These are phyloP conservation scores for Zosterops hypoxanthus DNA, from an alignment of 2,113 vertebrate species.

Conservation along the genomic window DNA sequence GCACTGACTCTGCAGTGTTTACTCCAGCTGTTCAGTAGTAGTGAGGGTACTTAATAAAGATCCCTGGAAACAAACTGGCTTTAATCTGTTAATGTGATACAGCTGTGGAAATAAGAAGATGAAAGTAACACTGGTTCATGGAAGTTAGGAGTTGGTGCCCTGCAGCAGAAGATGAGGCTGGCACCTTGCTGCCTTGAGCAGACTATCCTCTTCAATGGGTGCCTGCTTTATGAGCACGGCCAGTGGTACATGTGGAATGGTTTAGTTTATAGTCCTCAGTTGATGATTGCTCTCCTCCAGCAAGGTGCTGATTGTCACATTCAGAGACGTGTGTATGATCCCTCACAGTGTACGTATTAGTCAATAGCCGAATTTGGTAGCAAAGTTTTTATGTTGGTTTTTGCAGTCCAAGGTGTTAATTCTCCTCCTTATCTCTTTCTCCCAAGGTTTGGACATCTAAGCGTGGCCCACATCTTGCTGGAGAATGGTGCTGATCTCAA, in stretches of 20 bases:
- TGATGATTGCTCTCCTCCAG: not conserved
- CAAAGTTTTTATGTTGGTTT: not conserved
- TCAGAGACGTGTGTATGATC: not conserved
- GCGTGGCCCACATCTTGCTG: slow-evolving; percentile 87
- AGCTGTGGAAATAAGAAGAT: not conserved
- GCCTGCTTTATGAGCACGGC: not conserved
- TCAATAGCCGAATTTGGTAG: not conserved
- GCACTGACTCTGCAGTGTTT: not conserved
- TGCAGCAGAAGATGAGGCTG: not conserved
- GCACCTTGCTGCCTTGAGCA: not conserved
- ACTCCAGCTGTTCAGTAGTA: not conserved
- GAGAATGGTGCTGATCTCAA: slow-evolving; percentile 94
- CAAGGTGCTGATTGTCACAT: not conserved
- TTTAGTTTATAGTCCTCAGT: not conserved
- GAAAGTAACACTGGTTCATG: not conserved
- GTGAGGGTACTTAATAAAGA: not conserved
- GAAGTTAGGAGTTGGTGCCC: not conserved
- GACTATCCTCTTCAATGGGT: not conserved
- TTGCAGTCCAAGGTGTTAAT: not conserved
- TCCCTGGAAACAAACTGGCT: not conserved
- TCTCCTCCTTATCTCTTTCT: not conserved
- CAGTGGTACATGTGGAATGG: not conserved
- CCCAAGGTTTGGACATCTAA: slow-evolving; percentile 88
- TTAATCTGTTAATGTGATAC: not conserved
- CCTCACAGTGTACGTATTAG: not conserved